A percentile compares a stretch with the other conserved stretches of the same genome.
Conservation (phyloP, 2,113 vertebrate species). For the Pelmatolapia mariae region DNA sequence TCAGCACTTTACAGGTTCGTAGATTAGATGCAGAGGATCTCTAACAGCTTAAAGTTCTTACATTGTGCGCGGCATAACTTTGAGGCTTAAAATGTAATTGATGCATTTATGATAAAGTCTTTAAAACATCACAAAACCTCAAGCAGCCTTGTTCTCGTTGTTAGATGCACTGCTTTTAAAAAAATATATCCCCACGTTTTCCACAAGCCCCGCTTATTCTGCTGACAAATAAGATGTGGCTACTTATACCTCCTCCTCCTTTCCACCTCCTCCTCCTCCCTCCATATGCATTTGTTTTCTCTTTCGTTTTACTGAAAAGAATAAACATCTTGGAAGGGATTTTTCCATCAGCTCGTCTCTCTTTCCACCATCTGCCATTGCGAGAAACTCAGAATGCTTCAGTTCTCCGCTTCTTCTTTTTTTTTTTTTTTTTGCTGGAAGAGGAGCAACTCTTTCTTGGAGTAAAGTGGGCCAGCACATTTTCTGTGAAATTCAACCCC, state of each 20-base stretch:
- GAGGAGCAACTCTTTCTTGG: neutral
- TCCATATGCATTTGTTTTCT: conserved; percentile 59
- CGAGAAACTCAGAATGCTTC: conserved; percentile 18
- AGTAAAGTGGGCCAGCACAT: neutral
- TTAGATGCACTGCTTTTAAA: neutral
- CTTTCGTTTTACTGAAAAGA: conserved; percentile 37
- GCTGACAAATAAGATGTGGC: conserved; percentile 4
- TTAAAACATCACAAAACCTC: neutral
- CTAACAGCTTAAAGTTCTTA: neutral
- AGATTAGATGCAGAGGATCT: neutral
- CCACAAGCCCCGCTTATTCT: neutral
- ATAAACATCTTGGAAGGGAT: conserved; percentile 55
- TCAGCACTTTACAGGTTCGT: neutral
- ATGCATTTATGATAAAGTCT: neutral
- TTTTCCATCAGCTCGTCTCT: conserved; percentile 33
- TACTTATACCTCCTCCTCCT: neutral
- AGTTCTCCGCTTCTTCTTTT: neutral
- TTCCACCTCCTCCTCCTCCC: conserved; percentile 12
- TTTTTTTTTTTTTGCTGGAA: neutral
- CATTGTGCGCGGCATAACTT: neutral
- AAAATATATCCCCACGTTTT: neutral
- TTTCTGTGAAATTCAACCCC: conserved; percentile 3
- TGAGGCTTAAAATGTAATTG: neutral
- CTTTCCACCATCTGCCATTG: conserved; percentile 52
- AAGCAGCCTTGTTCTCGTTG: neutral